These are phyloP conservation scores for Parasteatoda lunata DNA, from an alignment of 2,888 invertebrate genomes.

Conservation along the genomic window DNA sequence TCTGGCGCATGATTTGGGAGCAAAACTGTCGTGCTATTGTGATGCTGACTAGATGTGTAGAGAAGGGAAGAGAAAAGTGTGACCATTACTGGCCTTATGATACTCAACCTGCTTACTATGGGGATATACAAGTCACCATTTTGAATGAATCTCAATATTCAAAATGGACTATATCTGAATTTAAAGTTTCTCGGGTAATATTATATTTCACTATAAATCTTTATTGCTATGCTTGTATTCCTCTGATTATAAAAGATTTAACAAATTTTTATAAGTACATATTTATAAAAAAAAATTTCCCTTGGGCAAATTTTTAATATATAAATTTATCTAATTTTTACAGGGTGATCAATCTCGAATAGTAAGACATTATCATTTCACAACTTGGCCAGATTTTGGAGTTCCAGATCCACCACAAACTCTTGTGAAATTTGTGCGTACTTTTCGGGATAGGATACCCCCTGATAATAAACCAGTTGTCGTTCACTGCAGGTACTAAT, in stretches of 20 bases:
- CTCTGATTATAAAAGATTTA: too few species aligned
- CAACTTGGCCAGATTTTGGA: conserved; percentile 99
- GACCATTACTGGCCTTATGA: conserved; percentile 98
- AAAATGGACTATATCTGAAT: conserved; percentile 97
- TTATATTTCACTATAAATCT: background rate
- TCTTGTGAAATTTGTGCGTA: conserved; percentile 91
- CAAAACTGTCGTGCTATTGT: conserved; percentile 96
- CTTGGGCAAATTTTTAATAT: background rate
- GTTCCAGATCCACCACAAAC: conserved; percentile 97
- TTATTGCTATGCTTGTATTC: too few species aligned
- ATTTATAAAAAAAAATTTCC: too few species aligned
- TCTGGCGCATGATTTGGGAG: conserved; percentile 99
- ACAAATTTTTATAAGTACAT: too few species aligned
- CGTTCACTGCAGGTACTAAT: conserved; percentile 90
- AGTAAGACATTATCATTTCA: conserved; percentile 96
- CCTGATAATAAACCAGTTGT: conserved; percentile 93
- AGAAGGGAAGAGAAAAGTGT: conserved; percentile 80
- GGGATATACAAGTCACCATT: conserved; percentile 92
- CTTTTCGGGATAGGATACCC: conserved; percentile 91
- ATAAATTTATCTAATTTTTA: conserved; percentile 16
- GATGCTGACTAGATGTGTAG: conserved; percentile 96
- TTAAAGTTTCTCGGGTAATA: conserved; percentile 80
- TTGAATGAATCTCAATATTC: conserved; percentile 94
- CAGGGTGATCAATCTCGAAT: conserved; percentile 92
- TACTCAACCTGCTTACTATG: conserved; percentile 94